Evolutionary conservation across 2,888 invertebrate species (phyloP), one percentile per base, ranked within the genome.

Genomic region (Pyrocoelia pectoralis): DNA sequence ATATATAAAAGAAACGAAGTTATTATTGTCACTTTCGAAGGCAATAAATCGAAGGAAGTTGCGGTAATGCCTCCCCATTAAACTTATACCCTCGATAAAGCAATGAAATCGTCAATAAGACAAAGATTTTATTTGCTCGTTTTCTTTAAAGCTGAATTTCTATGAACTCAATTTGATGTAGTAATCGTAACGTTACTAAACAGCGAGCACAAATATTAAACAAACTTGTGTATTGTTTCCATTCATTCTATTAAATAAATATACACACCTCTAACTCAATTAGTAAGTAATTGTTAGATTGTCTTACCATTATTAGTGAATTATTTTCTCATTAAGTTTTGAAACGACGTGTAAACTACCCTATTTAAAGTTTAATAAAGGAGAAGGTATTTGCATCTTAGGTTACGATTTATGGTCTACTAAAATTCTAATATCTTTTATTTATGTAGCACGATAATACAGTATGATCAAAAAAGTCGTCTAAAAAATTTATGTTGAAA

Each of bases 341-440:
- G 8, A 24, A 28, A 12, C 41, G 43, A 10, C 28, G 43, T 51
- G 9, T 52, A 43, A 58, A 40, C 15, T 58, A 58, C 14, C 18
- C 41, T 33, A 18, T 52, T 48, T 46, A 29, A 61, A 63, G 57
- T 67, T 67, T 67, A 67, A 67, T 67, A 67, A 60, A 64, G 60
- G 55, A 49, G 33, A 61, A 67, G 24, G 60, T 62, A 64, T 63
- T 63, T 67, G 60, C 63, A 64, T 64, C 64, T 67, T 64, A 58
- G 57, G 61, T 60, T 64, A 60, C 61, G 64, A 56, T 67, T 67
- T 58, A 67, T 57, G 28, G 29, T 43, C 29, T 38, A 24, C 24
- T 24, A 24, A 24, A 24, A 24, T 24, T 24, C 24, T 24, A 24
- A 24, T 24, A 24, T 24, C 24, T 24, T 24, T 24, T 24, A 24